phyloP scores from a whole-genome alignment of 2,113 vertebrate genomes.

The Pimephales promelas region DNA sequence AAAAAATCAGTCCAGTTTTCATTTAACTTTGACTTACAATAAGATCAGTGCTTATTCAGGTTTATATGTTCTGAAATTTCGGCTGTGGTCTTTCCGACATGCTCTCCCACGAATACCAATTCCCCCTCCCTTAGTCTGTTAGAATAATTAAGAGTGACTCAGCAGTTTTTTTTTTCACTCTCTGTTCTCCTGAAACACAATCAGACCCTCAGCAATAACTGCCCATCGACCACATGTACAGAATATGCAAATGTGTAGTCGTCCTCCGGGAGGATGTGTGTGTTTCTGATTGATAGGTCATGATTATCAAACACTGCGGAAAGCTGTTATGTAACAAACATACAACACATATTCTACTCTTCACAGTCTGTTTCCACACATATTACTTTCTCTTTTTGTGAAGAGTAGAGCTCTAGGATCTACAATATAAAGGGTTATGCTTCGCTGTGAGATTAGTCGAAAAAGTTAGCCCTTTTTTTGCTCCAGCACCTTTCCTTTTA shows the following conservation, averaged over 20 bases:
- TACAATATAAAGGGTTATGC: neutral
- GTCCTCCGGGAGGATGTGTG: neutral
- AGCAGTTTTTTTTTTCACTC: conserved; percentile 10
- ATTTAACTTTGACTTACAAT: neutral
- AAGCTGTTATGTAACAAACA: neutral
- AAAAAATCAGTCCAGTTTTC: neutral
- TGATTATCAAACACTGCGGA: conserved; percentile 28
- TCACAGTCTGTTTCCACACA: neutral
- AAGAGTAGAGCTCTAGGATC: neutral
- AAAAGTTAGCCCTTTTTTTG: neutral
- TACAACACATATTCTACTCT: no score
- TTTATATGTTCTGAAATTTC: neutral
- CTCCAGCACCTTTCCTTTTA: neutral
- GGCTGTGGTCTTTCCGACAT: neutral
- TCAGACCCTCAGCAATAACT: conserved; percentile 34
- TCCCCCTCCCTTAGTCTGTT: conserved; percentile 2
- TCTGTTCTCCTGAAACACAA: conserved; percentile 40
- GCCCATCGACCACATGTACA: conserved; percentile 48
- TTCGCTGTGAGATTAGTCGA: neutral
- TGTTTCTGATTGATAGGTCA: neutral
- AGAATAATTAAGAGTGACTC: conserved; percentile 44
- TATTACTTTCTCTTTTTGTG: neutral
- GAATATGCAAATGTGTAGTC: conserved; percentile 52
- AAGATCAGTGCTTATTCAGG: neutral
- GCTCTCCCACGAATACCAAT: conserved; percentile 46